Evolutionary conservation across 2,888 invertebrate genomes (phyloP), one percentile per base, ranked within the genome.

Genomic region (Gymnocheta viridis): DNA sequence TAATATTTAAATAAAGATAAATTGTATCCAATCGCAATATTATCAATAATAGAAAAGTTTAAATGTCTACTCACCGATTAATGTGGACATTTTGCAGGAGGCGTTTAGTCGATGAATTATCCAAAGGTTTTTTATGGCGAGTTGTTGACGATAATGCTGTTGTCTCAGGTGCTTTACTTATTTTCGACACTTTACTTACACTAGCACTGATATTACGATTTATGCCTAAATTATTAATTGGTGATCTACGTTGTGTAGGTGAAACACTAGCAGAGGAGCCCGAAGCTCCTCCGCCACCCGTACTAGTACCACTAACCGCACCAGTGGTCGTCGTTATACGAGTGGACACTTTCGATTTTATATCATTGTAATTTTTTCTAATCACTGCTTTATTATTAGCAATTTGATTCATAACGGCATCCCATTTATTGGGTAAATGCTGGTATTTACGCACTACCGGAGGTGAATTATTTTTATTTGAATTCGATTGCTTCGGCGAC

Each of bases 371-470:
- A 86, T 95, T 95, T 12, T 95, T 94, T 89, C 96, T 95, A 62
- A 89, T 88, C 83, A 89, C 87, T 74, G 89, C 87, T 87, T 95
- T 94, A 82, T 94, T 94, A 86, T 95, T 95, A 54, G 95, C 95
- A 84, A 96, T 96, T 91, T 96, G 96, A 91, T 95, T 96, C 94
- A 96, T 95, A 66, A 97, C 97, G 69, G 96, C 94, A 89, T 97
- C 97, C 94, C 97, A 96, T 87, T 96, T 94, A 22, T 92, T 92
- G 49, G 90, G 89, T 66, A 89, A 86, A 67, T 89, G 86, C 67
- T 87, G 88, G 64, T 89, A 73, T 87, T 91, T 91, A 27, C 90
- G 89, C 67, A 86, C 85, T 49, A 78, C 82, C 77, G 82, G 82
- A 56, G 73, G 73, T 19, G 66, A 58, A 64, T 17, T 74, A 66